phyloP scores from a whole-genome alignment of 2,113 vertebrate genomes.

The Trochalopteron elliotii region DNA sequence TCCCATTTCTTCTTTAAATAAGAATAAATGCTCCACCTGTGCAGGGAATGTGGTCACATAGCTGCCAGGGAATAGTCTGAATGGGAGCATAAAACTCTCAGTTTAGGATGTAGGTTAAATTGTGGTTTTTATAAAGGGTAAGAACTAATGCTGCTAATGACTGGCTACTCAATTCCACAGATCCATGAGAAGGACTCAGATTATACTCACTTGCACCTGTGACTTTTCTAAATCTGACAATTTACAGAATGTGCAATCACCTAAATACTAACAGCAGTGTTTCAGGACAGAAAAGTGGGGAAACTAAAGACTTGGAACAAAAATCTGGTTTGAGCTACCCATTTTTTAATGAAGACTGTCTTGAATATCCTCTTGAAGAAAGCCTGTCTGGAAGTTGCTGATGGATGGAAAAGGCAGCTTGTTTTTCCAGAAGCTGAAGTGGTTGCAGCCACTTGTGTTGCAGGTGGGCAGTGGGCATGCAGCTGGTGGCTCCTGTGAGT shows the following conservation, averaged over 20 bases:
- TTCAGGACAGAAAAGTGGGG: not conserved
- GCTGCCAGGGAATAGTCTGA: not conserved
- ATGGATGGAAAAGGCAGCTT: not conserved
- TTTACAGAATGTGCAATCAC: not conserved
- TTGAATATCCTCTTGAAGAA: not conserved
- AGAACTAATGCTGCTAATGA: not conserved
- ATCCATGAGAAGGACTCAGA: not conserved
- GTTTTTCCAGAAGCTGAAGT: slow-evolving; percentile 34
- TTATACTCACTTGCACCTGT: not conserved
- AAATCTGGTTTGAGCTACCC: not conserved
- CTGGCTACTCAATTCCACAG: not conserved
- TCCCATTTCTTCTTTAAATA: not conserved
- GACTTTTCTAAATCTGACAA: not conserved
- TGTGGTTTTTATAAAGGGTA: not conserved
- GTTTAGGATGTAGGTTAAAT: not conserved
- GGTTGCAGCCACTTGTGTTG: slow-evolving; percentile 13
- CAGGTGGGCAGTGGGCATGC: slow-evolving; percentile 28
- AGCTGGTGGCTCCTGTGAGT: slow-evolving; percentile 27
- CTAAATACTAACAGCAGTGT: not conserved
- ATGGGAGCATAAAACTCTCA: not conserved
- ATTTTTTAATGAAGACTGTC: not conserved
- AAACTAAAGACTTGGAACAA: not conserved
- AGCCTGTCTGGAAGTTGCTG: not conserved
- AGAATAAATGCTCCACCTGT: not conserved
- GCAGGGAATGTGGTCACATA: not conserved